Evolutionary conservation across 37 sponge, comb jelly and placozoan genomes (phyloP), one percentile per base, ranked within the genome.

Genomic region (Tethya wilhelma): DNA sequence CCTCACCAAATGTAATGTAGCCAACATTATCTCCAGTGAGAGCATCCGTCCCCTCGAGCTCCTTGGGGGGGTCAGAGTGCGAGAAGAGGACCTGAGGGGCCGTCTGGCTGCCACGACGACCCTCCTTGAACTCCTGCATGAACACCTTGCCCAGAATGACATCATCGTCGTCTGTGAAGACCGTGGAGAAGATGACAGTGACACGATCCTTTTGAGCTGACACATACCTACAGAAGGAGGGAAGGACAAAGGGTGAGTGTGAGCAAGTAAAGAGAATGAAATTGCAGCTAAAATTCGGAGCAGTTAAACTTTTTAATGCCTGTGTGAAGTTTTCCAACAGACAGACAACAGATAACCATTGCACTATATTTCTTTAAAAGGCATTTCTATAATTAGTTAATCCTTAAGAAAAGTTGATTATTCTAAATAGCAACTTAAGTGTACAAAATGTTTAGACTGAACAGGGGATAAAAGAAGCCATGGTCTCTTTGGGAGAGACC

Each of bases 111-210:
- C 89, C 97, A 28, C 95, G 64, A 8, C 97, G 44, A 0, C 91
- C 97, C 45, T 97, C 97, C 79, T 93, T 92, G 85, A 97, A 97
- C 86, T 97, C 97, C 87, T 96, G 96, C 95, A 97, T 92, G 79
- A 94, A 93, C 31, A 98, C 96, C 79, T 98, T 98, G 22, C 99
- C 96, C 53, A 98, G 90, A 40, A 98, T 69, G 63, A 98, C 75
- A 59, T 98, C 99, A 79, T 98, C 96, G 49, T 96, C 96, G 56
- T 98, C 99, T 43, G 76, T 91, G 87, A 98, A 98, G 28, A 96
- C 64, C 0, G 99, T 98, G 49, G 93, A 93, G 88, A 98, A 98
- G 33, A 98, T 96, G 65, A 96, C 96, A 34, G 96, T 96, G 30
- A 98, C 96, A 23, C 99, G 86, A 67, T 98, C 99, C 77, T 93